Evolutionary conservation across 1,140 invertebrate genomes (phyloP).

Genomic region (Acyrthosiphon pisum): DNA sequence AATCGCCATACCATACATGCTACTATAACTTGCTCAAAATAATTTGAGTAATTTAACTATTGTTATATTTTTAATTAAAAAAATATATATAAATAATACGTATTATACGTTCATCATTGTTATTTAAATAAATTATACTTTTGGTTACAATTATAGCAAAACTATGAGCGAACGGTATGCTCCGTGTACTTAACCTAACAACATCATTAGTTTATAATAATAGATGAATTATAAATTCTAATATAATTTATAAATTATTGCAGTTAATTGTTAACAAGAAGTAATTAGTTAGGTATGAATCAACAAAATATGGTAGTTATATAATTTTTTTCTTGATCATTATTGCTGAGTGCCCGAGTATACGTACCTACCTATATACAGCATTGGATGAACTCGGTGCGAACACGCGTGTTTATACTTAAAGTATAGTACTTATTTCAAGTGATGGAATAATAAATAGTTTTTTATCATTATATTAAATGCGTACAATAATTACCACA

Average conservation of each 20-base stretch:
- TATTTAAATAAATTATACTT: background rate
- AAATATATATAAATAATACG: background rate
- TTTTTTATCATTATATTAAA: background rate
- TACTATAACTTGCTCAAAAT: background rate
- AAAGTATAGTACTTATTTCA: background rate
- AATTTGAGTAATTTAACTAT: background rate
- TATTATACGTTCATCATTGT: background rate
- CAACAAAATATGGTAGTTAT: background rate
- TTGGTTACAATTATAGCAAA: background rate
- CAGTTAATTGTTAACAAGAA: background rate
- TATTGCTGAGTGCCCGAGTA: background rate
- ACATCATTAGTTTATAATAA: constrained; percentile 11
- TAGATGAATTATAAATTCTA: constrained; percentile 8
- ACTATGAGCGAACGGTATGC: background rate
- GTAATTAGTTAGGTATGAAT: background rate
- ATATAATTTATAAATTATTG: background rate
- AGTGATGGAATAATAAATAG: background rate
- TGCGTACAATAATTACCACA: background rate
- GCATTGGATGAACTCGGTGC: background rate
- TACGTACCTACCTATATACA: background rate
- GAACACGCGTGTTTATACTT: background rate
- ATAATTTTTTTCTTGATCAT: background rate
- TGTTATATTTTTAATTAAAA: background rate
- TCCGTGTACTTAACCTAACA: background rate
- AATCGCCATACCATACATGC: background rate